Base-by-base conservation (phyloP, 2,888 invertebrate species). In the Myopa tessellatipennis region DNA sequence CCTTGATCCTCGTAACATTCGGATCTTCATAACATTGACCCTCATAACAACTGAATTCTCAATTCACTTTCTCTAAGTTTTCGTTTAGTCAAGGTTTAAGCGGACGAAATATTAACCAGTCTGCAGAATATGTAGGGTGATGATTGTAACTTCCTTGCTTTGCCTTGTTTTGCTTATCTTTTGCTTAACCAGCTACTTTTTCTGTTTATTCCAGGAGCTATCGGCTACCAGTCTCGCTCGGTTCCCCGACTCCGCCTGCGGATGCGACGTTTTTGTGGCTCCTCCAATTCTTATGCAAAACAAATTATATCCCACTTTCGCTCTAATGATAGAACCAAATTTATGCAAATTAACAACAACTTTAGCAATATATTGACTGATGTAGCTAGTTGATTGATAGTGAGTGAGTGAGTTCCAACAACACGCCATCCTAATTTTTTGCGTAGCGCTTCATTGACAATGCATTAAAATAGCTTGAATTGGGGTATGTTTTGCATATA, bases 311-410 rank as follows among this genome's bases (percentile, higher is more conserved):
- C 65, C 26, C 12, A 10, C 36, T 16, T 52, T 55, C 36, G 26
- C 36, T 74, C 36, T 74, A 74, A 65, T 74, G 45, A 70, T 52
- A 74, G 40, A 74, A 50, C 16, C 36, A 52, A 74, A 74, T 74
- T 50, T 74, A 74, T 74, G 74, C 65, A 74, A 74, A 74, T 74
- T 74, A 63, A 63, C 50, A 73, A 69, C 50, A 55, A 34, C 52
- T 74, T 65, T 45, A 6, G 45, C 45, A 45, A 45, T 45, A 8
- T 63, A 74, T n/a, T 65, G 74, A 65, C 50, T 26, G 40, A 8
- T 14, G 61, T 63, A 12, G 26, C 34, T 55, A 26, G 70, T 36
- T 70, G 70, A 36, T 70, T 65, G 38, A 38, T 34, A 38, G 36
- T 36, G 65, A 36, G 10, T n/a, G 65, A n/a, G 26, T 14, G 36